Conservation (phyloP, 1,140 invertebrate species). For the Octopus sinensis region DNA sequence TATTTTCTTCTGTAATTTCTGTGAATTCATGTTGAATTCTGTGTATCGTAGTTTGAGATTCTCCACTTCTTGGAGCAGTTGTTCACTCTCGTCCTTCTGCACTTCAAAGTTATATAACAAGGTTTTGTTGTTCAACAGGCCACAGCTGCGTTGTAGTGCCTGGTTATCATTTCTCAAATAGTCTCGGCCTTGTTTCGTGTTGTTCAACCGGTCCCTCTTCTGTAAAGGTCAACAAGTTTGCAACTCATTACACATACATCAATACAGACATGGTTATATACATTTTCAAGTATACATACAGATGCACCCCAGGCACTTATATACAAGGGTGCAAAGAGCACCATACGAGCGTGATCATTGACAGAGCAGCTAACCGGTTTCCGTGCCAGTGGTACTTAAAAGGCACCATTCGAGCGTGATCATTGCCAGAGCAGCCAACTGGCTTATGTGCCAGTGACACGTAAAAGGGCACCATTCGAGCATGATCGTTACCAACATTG, state of each 20-base stretch:
- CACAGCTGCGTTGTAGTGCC: slow-evolving; percentile 52
- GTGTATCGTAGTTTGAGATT: slow-evolving; percentile 53
- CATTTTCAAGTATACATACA: too few species aligned
- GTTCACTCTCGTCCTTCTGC: slow-evolving; percentile 49
- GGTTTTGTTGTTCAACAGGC: slow-evolving; percentile 54
- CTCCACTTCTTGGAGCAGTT: slow-evolving; percentile 48
- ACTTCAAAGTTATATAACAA: slow-evolving; percentile 57
- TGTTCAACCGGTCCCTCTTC: slow-evolving; percentile 55
- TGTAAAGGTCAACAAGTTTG: slow-evolving; percentile 33
- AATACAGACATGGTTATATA: too few species aligned
- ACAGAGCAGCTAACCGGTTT: too few species aligned
- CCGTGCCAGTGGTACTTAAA: too few species aligned
- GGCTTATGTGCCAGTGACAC: too few species aligned
- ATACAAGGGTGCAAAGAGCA: too few species aligned
- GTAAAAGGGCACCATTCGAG: too few species aligned
- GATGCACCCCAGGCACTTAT: too few species aligned
- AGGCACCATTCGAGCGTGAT: too few species aligned
- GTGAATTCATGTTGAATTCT: slow-evolving; percentile 52
- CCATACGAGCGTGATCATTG: too few species aligned
- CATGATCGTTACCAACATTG: too few species aligned
- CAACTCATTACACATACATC: background rate
- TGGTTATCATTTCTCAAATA: slow-evolving; percentile 55
- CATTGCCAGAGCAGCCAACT: too few species aligned
- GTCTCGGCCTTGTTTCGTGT: slow-evolving; percentile 56
- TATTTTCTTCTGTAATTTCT: slow-evolving; percentile 53